Conservation (phyloP, 2,888 invertebrate species). For the Isotomurus palustris region DNA sequence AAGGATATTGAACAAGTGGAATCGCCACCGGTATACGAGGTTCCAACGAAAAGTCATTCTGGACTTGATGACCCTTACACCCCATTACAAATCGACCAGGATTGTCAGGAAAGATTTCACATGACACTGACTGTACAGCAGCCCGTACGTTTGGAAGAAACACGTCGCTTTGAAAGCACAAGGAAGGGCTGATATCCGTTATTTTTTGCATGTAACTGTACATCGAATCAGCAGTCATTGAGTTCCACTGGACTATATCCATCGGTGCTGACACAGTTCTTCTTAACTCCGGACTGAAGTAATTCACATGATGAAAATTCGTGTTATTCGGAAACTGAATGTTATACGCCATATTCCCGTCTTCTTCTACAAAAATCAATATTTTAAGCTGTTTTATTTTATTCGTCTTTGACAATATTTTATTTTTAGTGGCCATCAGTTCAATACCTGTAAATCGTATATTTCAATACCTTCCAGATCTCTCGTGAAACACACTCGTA, state of each 20-base stretch:
- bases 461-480: too few species aligned
- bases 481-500: too few species aligned
- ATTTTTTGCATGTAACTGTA: constrained; percentile 25
- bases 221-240: constrained; percentile 5
- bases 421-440: too few species aligned
- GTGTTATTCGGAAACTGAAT: constrained; percentile 17
- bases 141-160: constrained; percentile 38
- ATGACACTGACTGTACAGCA: not conserved
- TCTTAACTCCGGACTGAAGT: not conserved
- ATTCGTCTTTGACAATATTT: too few species aligned
- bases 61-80: constrained; percentile 37
- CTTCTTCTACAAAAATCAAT: not conserved
- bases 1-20: constrained; percentile 36
- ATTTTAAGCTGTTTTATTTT: too few species aligned
- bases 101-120: not conserved
- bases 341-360: constrained; percentile 17
- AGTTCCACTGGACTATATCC: not conserved
- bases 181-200: constrained; percentile 19
- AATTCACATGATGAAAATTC: constrained; percentile 1
- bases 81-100: constrained; percentile 17
- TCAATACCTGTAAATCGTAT: too few species aligned
- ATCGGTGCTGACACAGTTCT: not conserved
- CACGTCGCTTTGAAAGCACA: constrained; percentile 35
- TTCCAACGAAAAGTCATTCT: constrained; percentile 38
- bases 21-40: constrained; percentile 24